Base-by-base conservation (phyloP, 2,113 vertebrate genomes). In the Toxostoma redivivum region DNA sequence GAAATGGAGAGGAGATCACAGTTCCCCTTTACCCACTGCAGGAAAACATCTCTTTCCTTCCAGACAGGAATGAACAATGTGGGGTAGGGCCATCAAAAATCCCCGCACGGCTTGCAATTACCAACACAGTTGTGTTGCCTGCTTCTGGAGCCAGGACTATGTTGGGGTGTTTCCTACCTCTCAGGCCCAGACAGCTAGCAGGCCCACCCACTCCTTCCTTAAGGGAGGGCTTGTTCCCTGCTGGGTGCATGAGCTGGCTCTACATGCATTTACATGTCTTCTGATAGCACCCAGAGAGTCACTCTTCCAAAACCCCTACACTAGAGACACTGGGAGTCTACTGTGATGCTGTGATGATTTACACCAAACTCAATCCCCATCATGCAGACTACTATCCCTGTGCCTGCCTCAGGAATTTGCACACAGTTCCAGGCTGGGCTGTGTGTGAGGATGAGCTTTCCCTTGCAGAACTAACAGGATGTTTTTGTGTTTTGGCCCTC, bases 241-340 rank as follows among this genome's bases (percentile, higher is more conserved):
- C 81, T 57, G n/a, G 67, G 47, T 40, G 42, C 71, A 86, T 95
- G 91, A 96, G 95, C 85, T 97, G 96, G 90, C 92, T 91, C 71
- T 90, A 12, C 93, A 12, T 86, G 94, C 87, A 50, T 96, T 97
- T 95, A 92, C 95, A 90, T 86, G 96, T 90, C 87, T 93, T 82
- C 85, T 72, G 79, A 93, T 90, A 95, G 90, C 28, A 6, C 58
- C 51, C 1, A 0, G 40, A 74, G 78, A 94, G 78, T 25, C 9
- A 1, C 48, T 90, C 48, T 72, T 81, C 81, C 87, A 85, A 92
- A 72, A 94, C 42, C 42, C 31, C 65, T 45, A 4, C 22, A 6
- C 33, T 38, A 8, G n/a, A 94, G 58, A 85, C n/a, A 33, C n/a
- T 0, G 0, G 24, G 35, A 80, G 38, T 18, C 62, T 37, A 11